phyloP scores from a whole-genome alignment of 2,113 vertebrate genomes.

The Pluvianellus socialis region DNA sequence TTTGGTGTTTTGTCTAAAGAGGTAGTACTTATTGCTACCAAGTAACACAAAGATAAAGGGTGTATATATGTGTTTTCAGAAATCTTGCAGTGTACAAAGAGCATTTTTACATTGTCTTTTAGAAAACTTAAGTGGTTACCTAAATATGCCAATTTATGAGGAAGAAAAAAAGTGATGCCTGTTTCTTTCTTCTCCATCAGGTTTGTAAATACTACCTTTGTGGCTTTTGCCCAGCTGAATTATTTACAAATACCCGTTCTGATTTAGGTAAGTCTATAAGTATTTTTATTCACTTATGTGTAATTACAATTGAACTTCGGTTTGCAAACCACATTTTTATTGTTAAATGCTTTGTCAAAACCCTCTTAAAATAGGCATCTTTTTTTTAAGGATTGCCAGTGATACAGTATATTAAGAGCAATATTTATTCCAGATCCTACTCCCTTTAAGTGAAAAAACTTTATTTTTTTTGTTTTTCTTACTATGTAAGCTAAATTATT shows the following conservation, averaged over 20 bases:
- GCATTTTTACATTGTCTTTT: background rate
- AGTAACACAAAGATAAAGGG: background rate
- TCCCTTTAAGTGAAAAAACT: background rate
- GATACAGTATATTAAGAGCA: background rate
- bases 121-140: rapidly evolving
- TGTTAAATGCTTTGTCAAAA: background rate
- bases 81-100: background rate
- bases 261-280: slow-evolving; percentile 88
- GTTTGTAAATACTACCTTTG: slow-evolving; percentile 98
- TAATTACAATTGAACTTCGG: background rate
- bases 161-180: background rate
- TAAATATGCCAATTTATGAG: background rate
- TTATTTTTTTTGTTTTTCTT: background rate
- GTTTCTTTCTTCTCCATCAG: slow-evolving; percentile 67
- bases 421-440: background rate
- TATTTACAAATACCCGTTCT: slow-evolving; percentile 98
- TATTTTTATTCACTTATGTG: background rate
- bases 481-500: background rate
- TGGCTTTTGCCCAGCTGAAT: slow-evolving; percentile 96
- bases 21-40: background rate
- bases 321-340: background rate
- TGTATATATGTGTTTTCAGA: background rate
- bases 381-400: background rate
- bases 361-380: background rate
- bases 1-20: background rate